phyloP scores from a whole-genome alignment of 1,140 invertebrate species.

The Leptestheria dahalacensis region DNA sequence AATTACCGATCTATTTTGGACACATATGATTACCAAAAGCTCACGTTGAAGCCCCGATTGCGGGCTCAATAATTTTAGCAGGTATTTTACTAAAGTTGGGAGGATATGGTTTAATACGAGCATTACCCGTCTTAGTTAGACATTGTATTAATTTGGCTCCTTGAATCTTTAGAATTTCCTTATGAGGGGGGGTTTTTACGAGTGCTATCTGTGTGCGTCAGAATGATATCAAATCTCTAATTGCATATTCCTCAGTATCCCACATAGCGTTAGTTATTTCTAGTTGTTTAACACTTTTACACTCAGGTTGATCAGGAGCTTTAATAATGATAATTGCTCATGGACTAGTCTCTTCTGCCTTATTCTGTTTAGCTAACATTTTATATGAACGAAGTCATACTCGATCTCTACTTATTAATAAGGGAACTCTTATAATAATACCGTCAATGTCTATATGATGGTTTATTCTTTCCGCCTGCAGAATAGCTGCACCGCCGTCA shows the following conservation, averaged over 20 bases:
- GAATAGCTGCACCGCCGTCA: constrained; percentile 26
- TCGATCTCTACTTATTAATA: constrained; percentile 30
- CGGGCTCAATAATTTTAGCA: constrained; percentile 51
- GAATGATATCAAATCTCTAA: constrained; percentile 41
- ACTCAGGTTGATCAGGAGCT: constrained; percentile 31
- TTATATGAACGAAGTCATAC: constrained; percentile 36
- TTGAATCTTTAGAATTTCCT: constrained; percentile 35
- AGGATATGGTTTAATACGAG: constrained; percentile 41
- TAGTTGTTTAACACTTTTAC: constrained; percentile 31
- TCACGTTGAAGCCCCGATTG: constrained; percentile 53
- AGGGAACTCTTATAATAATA: constrained; percentile 24
- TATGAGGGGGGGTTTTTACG: constrained; percentile 37
- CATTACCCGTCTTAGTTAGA: constrained; percentile 26
- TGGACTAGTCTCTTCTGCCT: constrained; percentile 42
- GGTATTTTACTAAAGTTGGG: constrained; percentile 51
- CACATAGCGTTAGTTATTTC: constrained; percentile 39
- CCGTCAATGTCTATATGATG: constrained; percentile 35
- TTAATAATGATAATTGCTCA: constrained; percentile 45
- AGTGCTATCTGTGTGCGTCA: constrained; percentile 43
- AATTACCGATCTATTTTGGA: constrained; percentile 48
- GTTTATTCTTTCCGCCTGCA: constrained; percentile 39
- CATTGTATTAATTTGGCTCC: constrained; percentile 27
- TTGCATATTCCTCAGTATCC: constrained; percentile 45
- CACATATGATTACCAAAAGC: constrained; percentile 54
- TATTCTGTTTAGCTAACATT: constrained; percentile 51